Conservation (phyloP, 1,140 invertebrate genomes). For the Dendrolimus punctatus region DNA sequence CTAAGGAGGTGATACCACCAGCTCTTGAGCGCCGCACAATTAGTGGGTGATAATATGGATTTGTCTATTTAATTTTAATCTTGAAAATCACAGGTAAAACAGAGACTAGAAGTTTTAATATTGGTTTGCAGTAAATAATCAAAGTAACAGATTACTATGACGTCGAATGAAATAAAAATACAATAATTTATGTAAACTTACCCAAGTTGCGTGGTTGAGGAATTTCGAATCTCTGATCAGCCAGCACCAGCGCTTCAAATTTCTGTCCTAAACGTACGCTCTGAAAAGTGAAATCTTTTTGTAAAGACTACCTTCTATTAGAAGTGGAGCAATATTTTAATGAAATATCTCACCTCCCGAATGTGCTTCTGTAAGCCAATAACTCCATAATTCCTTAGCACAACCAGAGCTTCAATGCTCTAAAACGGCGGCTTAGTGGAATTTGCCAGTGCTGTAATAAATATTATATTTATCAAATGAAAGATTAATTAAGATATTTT, state of each 20-base stretch:
- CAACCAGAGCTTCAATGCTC: constrained; percentile 97
- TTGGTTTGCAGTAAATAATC: too few species aligned
- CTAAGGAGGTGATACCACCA: too few species aligned
- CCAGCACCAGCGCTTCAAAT: constrained; percentile 88
- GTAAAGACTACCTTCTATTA: background rate
- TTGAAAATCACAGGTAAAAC: too few species aligned
- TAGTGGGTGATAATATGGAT: too few species aligned
- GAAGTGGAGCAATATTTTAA: constrained; percentile 4
- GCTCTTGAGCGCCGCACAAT: too few species aligned
- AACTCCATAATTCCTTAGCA: constrained; percentile 91
- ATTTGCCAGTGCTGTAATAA: constrained; percentile 97
- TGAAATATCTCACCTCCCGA: constrained; percentile 75
- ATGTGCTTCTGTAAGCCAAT: constrained; percentile 93
- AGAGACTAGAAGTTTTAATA: too few species aligned
- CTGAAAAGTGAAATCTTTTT: constrained; percentile 42
- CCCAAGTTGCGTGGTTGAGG: constrained; percentile 88
- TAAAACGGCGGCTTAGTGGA: constrained; percentile 95
- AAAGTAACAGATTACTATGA: too few species aligned
- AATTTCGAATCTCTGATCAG: constrained; percentile 91
- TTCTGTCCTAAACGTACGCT: constrained; percentile 89
- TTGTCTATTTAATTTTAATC: too few species aligned
- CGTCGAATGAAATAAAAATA: too few species aligned
- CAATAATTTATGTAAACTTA: constrained; percentile 15
- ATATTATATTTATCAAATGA: background rate
- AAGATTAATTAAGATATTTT: too few species aligned